These are phyloP conservation scores for Tenebrosternarchus preto DNA, from an alignment of 2,113 vertebrate genomes.

Conservation along the genomic window DNA sequence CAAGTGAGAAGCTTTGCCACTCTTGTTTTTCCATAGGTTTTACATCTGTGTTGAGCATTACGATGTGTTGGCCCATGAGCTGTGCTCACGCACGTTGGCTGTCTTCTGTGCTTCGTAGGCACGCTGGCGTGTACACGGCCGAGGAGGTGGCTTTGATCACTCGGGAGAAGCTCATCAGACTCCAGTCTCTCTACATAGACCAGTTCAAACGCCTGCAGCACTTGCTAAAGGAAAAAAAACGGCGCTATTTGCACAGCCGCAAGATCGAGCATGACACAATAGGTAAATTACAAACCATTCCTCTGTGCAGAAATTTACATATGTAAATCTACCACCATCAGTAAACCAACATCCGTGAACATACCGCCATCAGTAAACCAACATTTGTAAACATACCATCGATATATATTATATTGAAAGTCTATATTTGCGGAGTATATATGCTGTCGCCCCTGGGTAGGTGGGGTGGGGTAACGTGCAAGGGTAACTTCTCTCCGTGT, in stretches of 20 bases:
- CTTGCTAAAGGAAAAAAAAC: conserved; percentile 94
- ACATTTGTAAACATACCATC: not conserved
- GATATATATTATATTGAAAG: too few species aligned
- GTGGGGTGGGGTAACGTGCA: too few species aligned
- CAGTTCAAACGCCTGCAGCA: conserved; percentile 98
- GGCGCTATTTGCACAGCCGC: conserved; percentile 86
- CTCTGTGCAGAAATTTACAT: too few species aligned
- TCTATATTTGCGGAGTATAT: not conserved
- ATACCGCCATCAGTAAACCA: too few species aligned
- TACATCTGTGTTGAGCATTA: too few species aligned
- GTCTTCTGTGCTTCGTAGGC: conserved; percentile 69
- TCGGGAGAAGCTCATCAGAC: conserved; percentile 91
- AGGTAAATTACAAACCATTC: conserved; percentile 64
- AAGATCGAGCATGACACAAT: conserved; percentile 89
- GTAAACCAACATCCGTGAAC: too few species aligned
- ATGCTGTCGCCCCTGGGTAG: too few species aligned
- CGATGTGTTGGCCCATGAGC: too few species aligned
- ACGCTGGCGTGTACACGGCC: conserved; percentile 94
- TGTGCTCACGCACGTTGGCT: not conserved
- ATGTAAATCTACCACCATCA: too few species aligned
- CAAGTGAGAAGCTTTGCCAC: conserved; percentile 80
- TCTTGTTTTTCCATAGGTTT: not conserved
- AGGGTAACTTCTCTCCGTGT: not conserved
- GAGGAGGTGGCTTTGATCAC: conserved; percentile 97
- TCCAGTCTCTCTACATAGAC: conserved; percentile 97